Conservation (phyloP, 2,113 vertebrate genomes). For the Oncorhynchus keta region DNA sequence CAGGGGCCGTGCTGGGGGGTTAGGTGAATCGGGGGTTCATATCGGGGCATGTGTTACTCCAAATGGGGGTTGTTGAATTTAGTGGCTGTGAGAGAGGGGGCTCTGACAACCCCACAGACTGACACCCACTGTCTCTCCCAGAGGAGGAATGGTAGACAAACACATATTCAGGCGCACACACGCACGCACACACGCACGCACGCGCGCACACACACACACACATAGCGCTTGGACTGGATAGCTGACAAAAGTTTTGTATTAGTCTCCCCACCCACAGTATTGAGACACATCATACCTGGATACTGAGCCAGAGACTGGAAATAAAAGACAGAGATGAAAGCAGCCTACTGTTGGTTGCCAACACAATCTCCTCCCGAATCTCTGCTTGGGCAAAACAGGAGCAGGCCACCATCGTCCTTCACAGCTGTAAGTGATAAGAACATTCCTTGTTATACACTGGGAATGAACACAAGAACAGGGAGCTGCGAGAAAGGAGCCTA, state of each 20-base stretch:
- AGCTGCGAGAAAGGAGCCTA: background rate
- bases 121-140: slow-evolving; percentile 60
- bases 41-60: slow-evolving; percentile 69
- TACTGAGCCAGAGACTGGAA: slow-evolving; percentile 38
- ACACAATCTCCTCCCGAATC: slow-evolving; percentile 47
- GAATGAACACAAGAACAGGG: slow-evolving; percentile 32
- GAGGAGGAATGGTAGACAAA: slow-evolving; percentile 33
- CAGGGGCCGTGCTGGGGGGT: slow-evolving; percentile 40
- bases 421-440: slow-evolving; percentile 64
- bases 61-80: slow-evolving; percentile 68
- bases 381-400: slow-evolving; percentile 48
- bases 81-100: slow-evolving; percentile 71
- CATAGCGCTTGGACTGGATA: slow-evolving; percentile 4
- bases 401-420: slow-evolving; percentile 26
- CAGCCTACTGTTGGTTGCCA: slow-evolving; percentile 19
- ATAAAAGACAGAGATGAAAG: slow-evolving; percentile 63
- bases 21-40: slow-evolving; percentile 64
- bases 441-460: slow-evolving; percentile 26
- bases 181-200: background rate
- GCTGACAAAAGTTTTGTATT: slow-evolving; percentile 45
- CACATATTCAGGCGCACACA: background rate
- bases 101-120: slow-evolving; percentile 75
- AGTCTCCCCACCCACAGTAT: slow-evolving; percentile 40
- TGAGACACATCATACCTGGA: slow-evolving; percentile 46
- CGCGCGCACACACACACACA: background rate